Evolutionary conservation across 2,113 vertebrate genomes (phyloP), one percentile per base, ranked within the genome.

Genomic region (Phalacrocorax aristotelis): DNA sequence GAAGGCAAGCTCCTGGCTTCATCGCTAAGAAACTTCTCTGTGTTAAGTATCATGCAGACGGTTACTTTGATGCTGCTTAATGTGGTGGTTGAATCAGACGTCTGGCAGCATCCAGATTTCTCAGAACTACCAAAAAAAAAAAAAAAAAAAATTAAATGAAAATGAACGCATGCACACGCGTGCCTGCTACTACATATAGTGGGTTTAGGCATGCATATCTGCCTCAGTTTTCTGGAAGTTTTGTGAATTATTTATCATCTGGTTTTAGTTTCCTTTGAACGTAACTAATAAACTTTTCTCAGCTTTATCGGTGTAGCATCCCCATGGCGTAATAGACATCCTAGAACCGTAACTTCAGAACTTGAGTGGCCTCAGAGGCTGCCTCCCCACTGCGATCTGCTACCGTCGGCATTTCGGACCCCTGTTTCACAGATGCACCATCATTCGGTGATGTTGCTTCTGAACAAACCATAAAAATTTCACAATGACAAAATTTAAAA

Each of bases 1-100:
- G 76, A 46, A 77, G 15, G 11, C 60, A 34, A 77, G 13, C 13
- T 68, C 11, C n/a, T 0, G 0, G 7, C 1, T 0, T 57, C 5
- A 1, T 8, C 32, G 25, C 52, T 46, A 32, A 4, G 19, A 25
- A 81, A 65, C 2, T 2, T 57, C 7, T 66, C 11, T 52, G 0
- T 32, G 5, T 19, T 19, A 62, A 21, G 27, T 15, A 10, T 20
- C 32, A n/a, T 1, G 1, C 19, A 26, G 30, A 27, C 10, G 42
- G 13, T 10, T 66, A 30, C 17, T 17, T 49, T 8, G 23, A 1
- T 68, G 32, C 15, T 48, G 2, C 17, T 64, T 22, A 9, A 13
- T 83, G 16, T 83, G 49, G 29, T 11, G 40, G n/a, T 15, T 46
- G 25, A 40, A 29, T 21, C 7, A 46, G 66, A 70, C 83, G 44